Conservation (phyloP, 1,140 invertebrate species). For the Achatina immaculata region DNA sequence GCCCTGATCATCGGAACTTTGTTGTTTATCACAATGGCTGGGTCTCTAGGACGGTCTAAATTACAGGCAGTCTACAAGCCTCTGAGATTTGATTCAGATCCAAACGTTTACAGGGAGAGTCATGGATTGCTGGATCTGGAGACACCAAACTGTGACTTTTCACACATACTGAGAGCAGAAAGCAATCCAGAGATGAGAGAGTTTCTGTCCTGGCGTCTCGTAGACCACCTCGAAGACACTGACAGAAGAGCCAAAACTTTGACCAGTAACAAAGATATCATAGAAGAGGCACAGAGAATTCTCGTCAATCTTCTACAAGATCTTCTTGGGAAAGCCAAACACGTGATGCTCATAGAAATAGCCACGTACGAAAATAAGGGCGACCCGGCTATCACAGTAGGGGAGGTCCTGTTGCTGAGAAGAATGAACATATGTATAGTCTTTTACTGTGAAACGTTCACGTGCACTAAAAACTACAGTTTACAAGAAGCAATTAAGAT, state of each 20-base stretch:
- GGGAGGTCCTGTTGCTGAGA: slow-evolving; percentile 39
- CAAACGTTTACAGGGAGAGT: too few species aligned
- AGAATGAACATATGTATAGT: slow-evolving; percentile 37
- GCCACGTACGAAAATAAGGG: slow-evolving; percentile 47
- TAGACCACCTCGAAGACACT: slow-evolving; percentile 8
- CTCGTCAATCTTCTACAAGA: slow-evolving; percentile 36
- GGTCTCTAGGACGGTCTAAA: too few species aligned
- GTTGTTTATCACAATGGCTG: too few species aligned
- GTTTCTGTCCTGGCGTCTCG: slow-evolving; percentile 19
- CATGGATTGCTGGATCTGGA: too few species aligned
- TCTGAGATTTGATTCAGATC: too few species aligned
- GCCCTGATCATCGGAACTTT: too few species aligned
- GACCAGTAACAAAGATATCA: slow-evolving; percentile 25
- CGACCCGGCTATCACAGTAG: slow-evolving; percentile 47
- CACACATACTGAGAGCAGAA: too few species aligned
- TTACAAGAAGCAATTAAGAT: background rate
- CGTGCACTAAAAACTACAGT: background rate
- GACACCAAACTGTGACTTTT: too few species aligned
- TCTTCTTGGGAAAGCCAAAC: slow-evolving; percentile 19
- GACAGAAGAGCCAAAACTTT: slow-evolving; percentile 12
- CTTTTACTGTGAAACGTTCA: slow-evolving; percentile 37
- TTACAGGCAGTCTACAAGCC: too few species aligned
- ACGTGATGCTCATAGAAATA: slow-evolving; percentile 47
- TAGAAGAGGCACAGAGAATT: slow-evolving; percentile 42
- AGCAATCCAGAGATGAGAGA: too few species aligned